Evolutionary conservation across 2,888 invertebrate species (phyloP).

Genomic region (Drosophila falleni): DNA sequence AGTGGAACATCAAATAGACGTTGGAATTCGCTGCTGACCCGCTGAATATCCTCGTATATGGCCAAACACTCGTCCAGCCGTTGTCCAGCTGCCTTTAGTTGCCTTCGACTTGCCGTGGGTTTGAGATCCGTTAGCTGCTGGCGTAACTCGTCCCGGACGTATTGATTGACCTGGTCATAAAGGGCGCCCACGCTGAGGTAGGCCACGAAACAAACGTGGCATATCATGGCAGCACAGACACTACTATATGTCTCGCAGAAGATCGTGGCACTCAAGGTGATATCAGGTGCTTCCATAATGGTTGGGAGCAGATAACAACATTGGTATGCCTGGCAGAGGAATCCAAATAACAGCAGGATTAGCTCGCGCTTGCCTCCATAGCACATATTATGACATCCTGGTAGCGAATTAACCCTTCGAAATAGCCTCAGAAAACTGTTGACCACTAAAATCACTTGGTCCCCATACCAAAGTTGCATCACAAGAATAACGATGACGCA

Average conservation of each 20-base stretch:
- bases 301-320: not conserved
- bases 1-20: conserved; percentile 59
- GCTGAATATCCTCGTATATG: conserved; percentile 62
- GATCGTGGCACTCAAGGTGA: fast-evolving
- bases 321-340: conserved; percentile 49
- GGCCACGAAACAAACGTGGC: conserved; percentile 58
- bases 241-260: conserved; percentile 22
- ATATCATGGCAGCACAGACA: conserved; percentile 35
- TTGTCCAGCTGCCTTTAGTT: conserved; percentile 17
- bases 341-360: conserved; percentile 39
- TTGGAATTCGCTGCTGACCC: conserved; percentile 45
- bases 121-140: conserved; percentile 39
- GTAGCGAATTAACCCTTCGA: conserved; percentile 34
- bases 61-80: conserved; percentile 54
- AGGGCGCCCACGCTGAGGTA: conserved; percentile 62
- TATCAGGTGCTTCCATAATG: not conserved
- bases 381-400: conserved; percentile 11
- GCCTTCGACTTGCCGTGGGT: not conserved
- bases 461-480: conserved; percentile 49
- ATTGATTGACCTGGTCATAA: conserved; percentile 55
- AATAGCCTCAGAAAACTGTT: conserved; percentile 57
- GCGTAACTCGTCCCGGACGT: conserved; percentile 48
- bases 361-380: conserved; percentile 54
- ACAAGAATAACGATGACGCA: conserved; percentile 38
- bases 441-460: conserved; percentile 41